A percentile compares a stretch with the other conserved stretches of the same genome.
Conservation (phyloP, 2,797 vertebrate genomes). For the Anolis apletophallus region DNA sequence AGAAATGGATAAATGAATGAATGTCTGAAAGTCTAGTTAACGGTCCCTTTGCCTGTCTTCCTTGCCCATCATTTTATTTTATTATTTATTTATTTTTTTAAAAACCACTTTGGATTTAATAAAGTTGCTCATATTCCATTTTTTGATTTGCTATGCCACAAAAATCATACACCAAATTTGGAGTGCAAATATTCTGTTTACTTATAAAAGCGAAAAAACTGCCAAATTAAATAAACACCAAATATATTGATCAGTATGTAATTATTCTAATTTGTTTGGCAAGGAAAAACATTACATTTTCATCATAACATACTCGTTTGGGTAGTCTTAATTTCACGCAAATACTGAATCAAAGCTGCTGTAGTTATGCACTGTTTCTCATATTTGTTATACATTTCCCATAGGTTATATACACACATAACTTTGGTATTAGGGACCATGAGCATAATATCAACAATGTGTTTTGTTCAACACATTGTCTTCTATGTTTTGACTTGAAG, state of each 20-base stretch:
- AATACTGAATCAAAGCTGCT: slow-evolving; percentile 21
- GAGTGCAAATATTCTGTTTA: slow-evolving; percentile 77
- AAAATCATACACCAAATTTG: slow-evolving; percentile 45
- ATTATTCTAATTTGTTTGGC: slow-evolving; percentile 63
- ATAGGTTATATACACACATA: slow-evolving; percentile 6
- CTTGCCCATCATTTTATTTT: no score
- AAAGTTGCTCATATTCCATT: not conserved
- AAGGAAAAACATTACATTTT: slow-evolving; percentile 68
- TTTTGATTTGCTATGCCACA: slow-evolving; percentile 26
- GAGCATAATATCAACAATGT: slow-evolving; percentile 37
- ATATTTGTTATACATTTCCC: slow-evolving; percentile 49
- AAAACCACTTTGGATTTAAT: not conserved
- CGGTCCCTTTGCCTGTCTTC: no score
- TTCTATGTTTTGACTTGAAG: not conserved
- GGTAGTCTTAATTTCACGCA: slow-evolving; percentile 53
- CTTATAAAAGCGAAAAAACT: slow-evolving; percentile 70
- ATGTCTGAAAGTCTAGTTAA: no score
- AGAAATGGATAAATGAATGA: no score
- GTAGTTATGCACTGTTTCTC: slow-evolving; percentile 27
- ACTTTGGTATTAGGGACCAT: slow-evolving; percentile 48
- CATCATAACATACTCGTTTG: slow-evolving; percentile 63
- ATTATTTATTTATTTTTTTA: no score
- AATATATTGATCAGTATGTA: slow-evolving; percentile 66
- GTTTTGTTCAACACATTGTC: slow-evolving; percentile 39
- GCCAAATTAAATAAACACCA: slow-evolving; percentile 77